These are phyloP conservation scores for Odontamblyopus rebecca DNA, from an alignment of 2,797 vertebrate species.

Conservation along the genomic window DNA sequence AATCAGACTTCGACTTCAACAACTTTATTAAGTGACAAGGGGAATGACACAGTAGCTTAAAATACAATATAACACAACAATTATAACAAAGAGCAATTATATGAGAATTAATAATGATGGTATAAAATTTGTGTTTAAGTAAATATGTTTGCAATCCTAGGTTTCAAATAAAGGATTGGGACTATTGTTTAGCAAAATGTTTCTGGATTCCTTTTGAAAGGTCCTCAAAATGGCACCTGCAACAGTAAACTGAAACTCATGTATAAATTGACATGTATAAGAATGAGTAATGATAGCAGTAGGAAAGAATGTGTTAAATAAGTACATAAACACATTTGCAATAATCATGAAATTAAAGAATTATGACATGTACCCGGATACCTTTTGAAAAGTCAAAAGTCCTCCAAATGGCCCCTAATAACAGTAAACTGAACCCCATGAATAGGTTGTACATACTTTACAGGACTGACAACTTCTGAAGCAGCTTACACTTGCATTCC, in stretches of 20 bases:
- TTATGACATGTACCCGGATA: neutral
- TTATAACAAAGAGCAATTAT: neutral
- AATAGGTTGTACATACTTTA: slow-evolving; percentile 1
- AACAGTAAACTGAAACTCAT: neutral
- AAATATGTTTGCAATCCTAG: neutral
- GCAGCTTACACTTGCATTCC: slow-evolving; percentile 41
- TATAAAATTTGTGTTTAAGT: neutral
- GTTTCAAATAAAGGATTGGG: neutral
- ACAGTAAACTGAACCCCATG: neutral
- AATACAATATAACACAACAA: neutral
- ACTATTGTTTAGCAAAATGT: neutral
- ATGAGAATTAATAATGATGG: neutral
- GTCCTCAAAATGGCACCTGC: neutral
- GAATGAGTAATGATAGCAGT: too few relatives aligned
- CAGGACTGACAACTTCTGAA: slow-evolving; percentile 7
- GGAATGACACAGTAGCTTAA: neutral
- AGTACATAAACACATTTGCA: neutral
- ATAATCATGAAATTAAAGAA: neutral
- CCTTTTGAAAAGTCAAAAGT: neutral
- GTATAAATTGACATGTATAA: neutral
- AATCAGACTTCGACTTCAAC: neutral
- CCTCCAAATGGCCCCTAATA: neutral
- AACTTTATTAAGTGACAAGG: neutral
- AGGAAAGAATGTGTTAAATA: too few relatives aligned
- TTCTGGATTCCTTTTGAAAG: neutral